phyloP scores from a whole-genome alignment of 2,888 invertebrate genomes.

The Vanessa cardui region DNA sequence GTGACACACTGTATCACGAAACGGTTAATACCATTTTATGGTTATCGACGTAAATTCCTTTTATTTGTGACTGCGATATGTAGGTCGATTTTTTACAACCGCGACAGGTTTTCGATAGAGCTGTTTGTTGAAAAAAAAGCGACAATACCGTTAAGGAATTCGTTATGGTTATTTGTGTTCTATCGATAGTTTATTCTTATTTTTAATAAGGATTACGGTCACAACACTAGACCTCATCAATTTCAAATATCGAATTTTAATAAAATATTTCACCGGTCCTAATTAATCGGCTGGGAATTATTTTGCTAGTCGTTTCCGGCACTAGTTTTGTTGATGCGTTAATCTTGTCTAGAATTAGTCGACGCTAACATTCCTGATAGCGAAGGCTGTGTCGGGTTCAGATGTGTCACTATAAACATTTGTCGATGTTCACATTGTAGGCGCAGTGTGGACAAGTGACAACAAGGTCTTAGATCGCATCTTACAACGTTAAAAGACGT shows the following conservation, averaged over 20 bases:
- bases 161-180: slow-evolving; percentile 54
- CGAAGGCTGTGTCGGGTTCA: slow-evolving; percentile 14
- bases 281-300: background rate
- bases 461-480: slow-evolving; percentile 12
- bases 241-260: slow-evolving; percentile 1
- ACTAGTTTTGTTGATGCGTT: background rate
- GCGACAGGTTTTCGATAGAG: slow-evolving; percentile 31
- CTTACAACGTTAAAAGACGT: slow-evolving; percentile 19
- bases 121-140: slow-evolving; percentile 37
- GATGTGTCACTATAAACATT: slow-evolving; percentile 22
- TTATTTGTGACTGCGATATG: slow-evolving; percentile 68
- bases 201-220: slow-evolving; percentile 21
- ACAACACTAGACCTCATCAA: slow-evolving; percentile 6
- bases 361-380: slow-evolving; percentile 1
- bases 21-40: slow-evolving; percentile 65
- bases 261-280: background rate
- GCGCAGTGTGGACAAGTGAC: slow-evolving; percentile 21
- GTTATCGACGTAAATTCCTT: slow-evolving; percentile 66
- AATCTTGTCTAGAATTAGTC: slow-evolving; percentile 11
- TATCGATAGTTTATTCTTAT: slow-evolving; percentile 41
- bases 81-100: slow-evolving; percentile 51
- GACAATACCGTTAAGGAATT: slow-evolving; percentile 56
- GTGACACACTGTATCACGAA: slow-evolving; percentile 61
- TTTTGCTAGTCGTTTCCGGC: background rate
- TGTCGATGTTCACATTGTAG: slow-evolving; percentile 22